Percentiles rank a stretch among this genome's conserved stretches.
These are phyloP conservation scores for Lonchura striata DNA, from an alignment of 2,113 vertebrate species.

Conservation along the genomic window DNA sequence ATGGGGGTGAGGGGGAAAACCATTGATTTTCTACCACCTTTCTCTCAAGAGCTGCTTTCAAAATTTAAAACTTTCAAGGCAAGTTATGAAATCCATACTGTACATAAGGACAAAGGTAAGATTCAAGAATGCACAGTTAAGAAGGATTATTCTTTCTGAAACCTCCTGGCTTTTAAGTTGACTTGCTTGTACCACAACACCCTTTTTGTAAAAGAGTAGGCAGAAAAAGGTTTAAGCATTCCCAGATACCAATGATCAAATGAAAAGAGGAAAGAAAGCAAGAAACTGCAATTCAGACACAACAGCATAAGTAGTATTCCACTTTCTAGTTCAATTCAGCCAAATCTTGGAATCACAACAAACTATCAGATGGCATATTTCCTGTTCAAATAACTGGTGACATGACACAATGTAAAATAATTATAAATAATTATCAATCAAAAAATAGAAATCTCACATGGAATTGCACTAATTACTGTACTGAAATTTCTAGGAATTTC, in stretches of 20 bases:
- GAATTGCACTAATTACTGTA: background rate
- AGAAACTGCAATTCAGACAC: background rate
- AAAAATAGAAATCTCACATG: background rate
- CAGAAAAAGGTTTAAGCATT: background rate
- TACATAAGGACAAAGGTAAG: background rate
- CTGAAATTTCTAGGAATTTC: background rate
- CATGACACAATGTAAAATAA: fast-evolving
- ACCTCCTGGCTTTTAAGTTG: background rate
- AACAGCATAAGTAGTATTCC: background rate
- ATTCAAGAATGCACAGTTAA: background rate
- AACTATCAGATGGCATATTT: background rate
- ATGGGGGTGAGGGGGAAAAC: fast-evolving
- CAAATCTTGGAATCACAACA: background rate
- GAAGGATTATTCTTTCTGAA: background rate
- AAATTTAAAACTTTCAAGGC: background rate
- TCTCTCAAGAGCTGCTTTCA: background rate
- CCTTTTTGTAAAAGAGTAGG: background rate
- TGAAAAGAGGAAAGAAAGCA: background rate
- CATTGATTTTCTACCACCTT: background rate
- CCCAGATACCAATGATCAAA: background rate
- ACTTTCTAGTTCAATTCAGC: background rate
- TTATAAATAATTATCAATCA: background rate
- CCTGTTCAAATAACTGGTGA: background rate
- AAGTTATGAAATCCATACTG: background rate
- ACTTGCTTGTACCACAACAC: background rate